Evolutionary conservation across 2,888 invertebrate genomes (phyloP).

Genomic region (Mycogona germanica): DNA sequence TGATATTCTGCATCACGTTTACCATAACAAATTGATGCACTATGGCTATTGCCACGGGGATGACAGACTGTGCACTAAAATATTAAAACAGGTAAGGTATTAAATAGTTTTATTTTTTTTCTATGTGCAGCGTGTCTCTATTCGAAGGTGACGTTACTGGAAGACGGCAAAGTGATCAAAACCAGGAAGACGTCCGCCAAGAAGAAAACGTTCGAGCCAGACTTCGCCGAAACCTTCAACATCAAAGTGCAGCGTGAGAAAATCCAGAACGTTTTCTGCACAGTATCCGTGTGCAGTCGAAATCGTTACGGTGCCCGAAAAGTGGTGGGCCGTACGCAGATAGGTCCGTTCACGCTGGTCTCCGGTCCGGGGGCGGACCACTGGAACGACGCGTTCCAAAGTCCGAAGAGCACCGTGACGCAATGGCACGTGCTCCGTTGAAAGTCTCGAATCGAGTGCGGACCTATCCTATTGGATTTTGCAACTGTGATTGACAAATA

Average conservation of each 20-base stretch:
- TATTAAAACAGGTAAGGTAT: too few relatives aligned
- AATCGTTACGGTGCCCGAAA: constrained; percentile 20
- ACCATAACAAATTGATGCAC: too few relatives aligned
- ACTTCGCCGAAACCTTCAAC: constrained; percentile 31
- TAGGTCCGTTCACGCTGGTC: constrained; percentile 22
- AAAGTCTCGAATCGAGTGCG: too few relatives aligned
- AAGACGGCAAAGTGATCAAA: constrained; percentile 29
- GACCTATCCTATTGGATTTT: too few relatives aligned
- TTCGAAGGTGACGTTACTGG: constrained; percentile 29
- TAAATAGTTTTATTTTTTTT: not conserved
- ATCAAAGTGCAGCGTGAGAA: constrained; percentile 27
- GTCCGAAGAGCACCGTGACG: constrained; percentile 19
- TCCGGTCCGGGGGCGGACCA: constrained; percentile 21
- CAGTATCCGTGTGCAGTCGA: constrained; percentile 23
- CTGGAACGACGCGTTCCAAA: constrained; percentile 20
- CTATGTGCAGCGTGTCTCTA: constrained; percentile 26
- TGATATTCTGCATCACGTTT: too few relatives aligned
- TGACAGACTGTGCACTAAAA: too few relatives aligned
- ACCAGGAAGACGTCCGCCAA: constrained; percentile 29
- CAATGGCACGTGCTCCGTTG: constrained; percentile 19
- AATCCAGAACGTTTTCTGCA: constrained; percentile 22
- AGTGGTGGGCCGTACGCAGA: constrained; percentile 24
- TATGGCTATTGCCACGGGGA: too few relatives aligned
- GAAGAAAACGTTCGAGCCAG: constrained; percentile 26
- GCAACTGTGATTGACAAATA: too few relatives aligned